These are phyloP conservation scores for Drosophila subobscura DNA, from an alignment of 1,140 invertebrate genomes.

Conservation along the genomic window DNA sequence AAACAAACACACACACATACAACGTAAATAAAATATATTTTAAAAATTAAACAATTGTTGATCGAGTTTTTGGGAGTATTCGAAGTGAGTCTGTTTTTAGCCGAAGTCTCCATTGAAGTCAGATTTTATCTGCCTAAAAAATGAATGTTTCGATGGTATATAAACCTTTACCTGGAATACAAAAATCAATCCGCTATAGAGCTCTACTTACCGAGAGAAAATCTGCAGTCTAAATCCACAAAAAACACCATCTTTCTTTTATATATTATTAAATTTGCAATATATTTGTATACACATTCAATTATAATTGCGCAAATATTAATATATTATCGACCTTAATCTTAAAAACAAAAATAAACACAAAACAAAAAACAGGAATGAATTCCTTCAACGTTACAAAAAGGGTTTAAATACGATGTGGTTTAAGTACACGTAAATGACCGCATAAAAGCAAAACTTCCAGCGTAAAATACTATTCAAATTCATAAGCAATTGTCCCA, in stretches of 20 bases:
- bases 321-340: slow-evolving; percentile 23
- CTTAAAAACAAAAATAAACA: slow-evolving; percentile 16
- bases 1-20: slow-evolving; percentile 40
- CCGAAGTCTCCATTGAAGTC: too few relatives aligned
- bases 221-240: too few relatives aligned
- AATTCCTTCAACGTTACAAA: slow-evolving; percentile 1
- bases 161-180: too few relatives aligned
- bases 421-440: slow-evolving; percentile 3
- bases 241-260: neutral
- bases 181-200: too few relatives aligned
- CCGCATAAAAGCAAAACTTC: slow-evolving; percentile 2
- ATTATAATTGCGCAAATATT: slow-evolving; percentile 34
- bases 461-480: slow-evolving; percentile 42
- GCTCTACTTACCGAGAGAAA: too few relatives aligned
- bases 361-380: slow-evolving; percentile 27
- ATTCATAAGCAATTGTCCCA: slow-evolving; percentile 56
- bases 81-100: too few relatives aligned
- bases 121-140: too few relatives aligned
- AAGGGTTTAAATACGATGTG: neutral
- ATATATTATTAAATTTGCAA: slow-evolving; percentile 26
- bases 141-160: too few relatives aligned
- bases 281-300: slow-evolving; percentile 49
- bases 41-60: slow-evolving; percentile 51
- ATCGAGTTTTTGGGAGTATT: too few relatives aligned
- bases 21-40: slow-evolving; percentile 77